These are phyloP conservation scores for Episyrphus balteatus DNA, from an alignment of 1,140 invertebrate genomes.

Conservation along the genomic window DNA sequence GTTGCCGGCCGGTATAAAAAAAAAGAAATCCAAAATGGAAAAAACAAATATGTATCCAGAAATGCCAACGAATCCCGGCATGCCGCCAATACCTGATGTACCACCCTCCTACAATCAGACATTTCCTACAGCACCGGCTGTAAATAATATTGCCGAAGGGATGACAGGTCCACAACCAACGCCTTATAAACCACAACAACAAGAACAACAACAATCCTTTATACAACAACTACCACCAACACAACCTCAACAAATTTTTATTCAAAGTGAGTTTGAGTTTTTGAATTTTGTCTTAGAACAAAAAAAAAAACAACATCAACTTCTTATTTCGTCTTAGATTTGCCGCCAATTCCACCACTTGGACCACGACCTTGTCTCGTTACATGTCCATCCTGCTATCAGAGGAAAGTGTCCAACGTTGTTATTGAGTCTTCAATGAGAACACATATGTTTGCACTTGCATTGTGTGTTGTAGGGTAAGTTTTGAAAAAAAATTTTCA, in stretches of 20 bases:
- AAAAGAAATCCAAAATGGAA: not conserved
- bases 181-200: conserved; percentile 14
- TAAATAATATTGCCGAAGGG: too few relatives aligned
- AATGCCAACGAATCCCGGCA: conserved; percentile 14
- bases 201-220: conserved; percentile 3
- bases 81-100: conserved; percentile 5
- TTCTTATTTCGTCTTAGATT: not conserved
- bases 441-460: conserved; percentile 48
- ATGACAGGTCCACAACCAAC: conserved; percentile 7
- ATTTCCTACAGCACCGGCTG: too few relatives aligned
- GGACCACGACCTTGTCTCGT: conserved; percentile 39
- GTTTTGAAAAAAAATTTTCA: not conserved
- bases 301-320: too few relatives aligned
- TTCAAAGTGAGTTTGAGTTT: not conserved
- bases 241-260: conserved; percentile 5
- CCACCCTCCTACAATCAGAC: conserved; percentile 29
- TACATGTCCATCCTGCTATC: conserved; percentile 45
- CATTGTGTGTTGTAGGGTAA: conserved; percentile 47
- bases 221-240: conserved; percentile 9
- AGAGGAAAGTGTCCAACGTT: conserved; percentile 40
- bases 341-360: conserved; percentile 12
- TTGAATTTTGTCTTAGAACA: not conserved
- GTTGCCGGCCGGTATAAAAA: not conserved
- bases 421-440: conserved; percentile 41
- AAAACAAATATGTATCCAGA: conserved; percentile 16